Conservation (phyloP, 1,140 invertebrate genomes). For the Camponotus pennsylvanicus region DNA sequence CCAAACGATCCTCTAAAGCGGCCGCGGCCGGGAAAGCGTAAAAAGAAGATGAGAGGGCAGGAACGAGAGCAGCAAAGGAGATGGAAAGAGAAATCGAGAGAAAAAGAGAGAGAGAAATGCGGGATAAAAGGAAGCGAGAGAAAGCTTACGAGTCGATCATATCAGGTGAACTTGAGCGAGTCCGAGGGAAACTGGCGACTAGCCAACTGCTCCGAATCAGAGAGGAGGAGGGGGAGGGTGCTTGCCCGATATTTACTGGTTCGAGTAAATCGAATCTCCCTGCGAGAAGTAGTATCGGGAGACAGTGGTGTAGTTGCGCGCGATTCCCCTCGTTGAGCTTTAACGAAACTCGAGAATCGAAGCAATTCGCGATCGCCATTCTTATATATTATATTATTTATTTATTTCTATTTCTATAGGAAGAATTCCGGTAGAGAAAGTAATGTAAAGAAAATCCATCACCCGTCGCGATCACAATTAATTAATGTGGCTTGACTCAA, state of each 20-base stretch:
- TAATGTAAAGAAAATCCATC: not conserved
- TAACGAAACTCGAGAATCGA: not conserved
- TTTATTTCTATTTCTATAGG: not conserved
- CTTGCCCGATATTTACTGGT: constrained; percentile 74
- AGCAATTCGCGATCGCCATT: not conserved
- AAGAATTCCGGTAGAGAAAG: not conserved
- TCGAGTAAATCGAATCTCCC: constrained; percentile 58
- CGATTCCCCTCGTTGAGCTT: not conserved
- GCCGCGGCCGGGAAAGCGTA: constrained; percentile 52
- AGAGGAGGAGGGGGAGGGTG: not conserved
- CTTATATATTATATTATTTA: not conserved
- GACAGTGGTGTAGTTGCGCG: constrained; percentile 12
- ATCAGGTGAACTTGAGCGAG: constrained; percentile 75
- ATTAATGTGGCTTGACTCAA: not conserved
- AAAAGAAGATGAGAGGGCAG: constrained; percentile 61
- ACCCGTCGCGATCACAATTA: not conserved
- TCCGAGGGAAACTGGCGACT: constrained; percentile 66
- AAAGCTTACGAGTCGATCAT: constrained; percentile 68
- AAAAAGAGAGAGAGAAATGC: not conserved
- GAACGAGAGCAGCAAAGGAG: constrained; percentile 33
- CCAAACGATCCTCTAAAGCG: constrained; percentile 68
- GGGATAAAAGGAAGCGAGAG: constrained; percentile 30
- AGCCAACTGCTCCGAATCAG: constrained; percentile 56
- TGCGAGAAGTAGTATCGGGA: constrained; percentile 21
- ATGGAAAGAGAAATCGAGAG: not conserved